Conservation (phyloP, 2,797 vertebrate genomes). For the Atherinosoma microstoma region DNA sequence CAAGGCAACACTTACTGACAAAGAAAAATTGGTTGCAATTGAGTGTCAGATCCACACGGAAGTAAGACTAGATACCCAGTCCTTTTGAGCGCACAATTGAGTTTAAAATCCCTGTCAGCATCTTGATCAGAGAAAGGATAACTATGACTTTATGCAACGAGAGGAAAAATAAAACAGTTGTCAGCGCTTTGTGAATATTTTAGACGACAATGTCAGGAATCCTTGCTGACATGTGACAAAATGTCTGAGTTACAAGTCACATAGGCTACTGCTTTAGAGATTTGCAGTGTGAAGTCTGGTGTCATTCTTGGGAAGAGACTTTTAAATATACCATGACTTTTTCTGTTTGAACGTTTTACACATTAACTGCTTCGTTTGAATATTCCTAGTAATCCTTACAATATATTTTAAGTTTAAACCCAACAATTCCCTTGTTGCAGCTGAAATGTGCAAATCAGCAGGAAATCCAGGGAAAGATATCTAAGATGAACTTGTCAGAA, state of each 20-base stretch:
- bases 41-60: conserved; percentile 56
- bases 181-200: conserved; percentile 39
- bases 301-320: conserved; percentile 9
- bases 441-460: conserved; percentile 61
- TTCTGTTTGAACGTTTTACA: conserved; percentile 17
- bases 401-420: conserved; percentile 34
- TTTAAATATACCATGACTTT: conserved; percentile 9
- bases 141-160: conserved; percentile 24
- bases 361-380: conserved; percentile 32
- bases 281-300: not conserved
- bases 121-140: conserved; percentile 35
- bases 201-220: conserved; percentile 8
- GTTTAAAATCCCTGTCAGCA: conserved; percentile 45
- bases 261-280: not conserved
- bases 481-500: conserved; percentile 51
- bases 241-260: conserved; percentile 5
- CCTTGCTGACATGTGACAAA: conserved; percentile 12
- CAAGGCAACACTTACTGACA: conserved; percentile 68
- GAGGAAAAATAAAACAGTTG: conserved; percentile 48
- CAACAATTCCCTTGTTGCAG: conserved; percentile 40
- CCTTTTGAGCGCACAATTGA: conserved; percentile 28
- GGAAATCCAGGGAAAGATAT: conserved; percentile 45
- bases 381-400: conserved; percentile 16
- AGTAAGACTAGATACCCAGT: conserved; percentile 43
- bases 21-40: conserved; percentile 51